A percentile compares a stretch with the other conserved stretches of the same genome.
phyloP scores from a whole-genome alignment of 2,888 invertebrate species.

The Chamaedrilus cognettii region DNA sequence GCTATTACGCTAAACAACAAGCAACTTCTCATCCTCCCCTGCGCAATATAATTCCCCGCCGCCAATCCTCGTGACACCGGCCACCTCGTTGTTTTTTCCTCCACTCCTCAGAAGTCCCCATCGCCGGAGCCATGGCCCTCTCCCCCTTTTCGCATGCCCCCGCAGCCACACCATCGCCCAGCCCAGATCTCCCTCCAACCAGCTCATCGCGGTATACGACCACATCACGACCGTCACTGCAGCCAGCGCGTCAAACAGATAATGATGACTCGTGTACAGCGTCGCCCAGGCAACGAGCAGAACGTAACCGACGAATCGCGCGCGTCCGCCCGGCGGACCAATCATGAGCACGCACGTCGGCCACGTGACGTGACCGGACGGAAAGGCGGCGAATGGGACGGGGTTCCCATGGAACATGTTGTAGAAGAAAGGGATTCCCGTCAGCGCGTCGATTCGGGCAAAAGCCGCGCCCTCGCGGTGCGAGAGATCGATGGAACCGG shows the following conservation, averaged over 20 bases:
- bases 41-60: no score
- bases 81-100: no score
- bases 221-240: constrained; percentile 18
- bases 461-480: constrained; percentile 36
- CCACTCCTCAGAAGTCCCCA: no score
- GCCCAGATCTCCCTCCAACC: not conserved
- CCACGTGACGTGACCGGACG: constrained; percentile 40
- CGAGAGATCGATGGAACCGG: not conserved
- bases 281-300: constrained; percentile 37
- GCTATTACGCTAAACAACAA: no score
- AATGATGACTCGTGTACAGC: constrained; percentile 39
- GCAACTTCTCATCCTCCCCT: no score
- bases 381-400: constrained; percentile 37
- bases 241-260: constrained; percentile 32
- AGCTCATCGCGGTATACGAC: not conserved
- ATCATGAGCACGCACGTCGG: constrained; percentile 26
- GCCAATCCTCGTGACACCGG: no score
- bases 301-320: constrained; percentile 29
- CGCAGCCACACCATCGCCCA: no score
- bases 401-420: constrained; percentile 38
- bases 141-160: no score
- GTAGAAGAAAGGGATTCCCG: constrained; percentile 35
- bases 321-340: constrained; percentile 17
- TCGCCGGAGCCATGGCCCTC: no score
- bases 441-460: constrained; percentile 2